Percentiles rank a stretch among this genome's conserved stretches.
These are phyloP conservation scores for Pyrrhosoma nymphula DNA, from an alignment of 2,888 invertebrate genomes.

Conservation along the genomic window DNA sequence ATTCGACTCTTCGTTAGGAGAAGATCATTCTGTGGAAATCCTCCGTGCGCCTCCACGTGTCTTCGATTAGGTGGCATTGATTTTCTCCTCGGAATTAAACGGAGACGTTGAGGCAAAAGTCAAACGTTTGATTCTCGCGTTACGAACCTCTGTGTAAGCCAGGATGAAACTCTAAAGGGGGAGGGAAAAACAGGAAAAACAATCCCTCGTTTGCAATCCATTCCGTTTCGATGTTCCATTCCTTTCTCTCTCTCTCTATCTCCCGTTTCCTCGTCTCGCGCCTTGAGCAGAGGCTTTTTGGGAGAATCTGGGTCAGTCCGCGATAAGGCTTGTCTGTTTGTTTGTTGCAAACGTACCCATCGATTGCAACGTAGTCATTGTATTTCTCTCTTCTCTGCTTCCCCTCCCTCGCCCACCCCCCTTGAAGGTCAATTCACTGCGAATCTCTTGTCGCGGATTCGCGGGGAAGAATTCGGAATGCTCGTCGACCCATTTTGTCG, in stretches of 20 bases:
- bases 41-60: no score
- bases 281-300: background rate
- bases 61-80: no score
- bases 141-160: no score
- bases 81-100: no score
- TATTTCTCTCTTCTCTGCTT: background rate
- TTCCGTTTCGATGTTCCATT: background rate
- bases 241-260: background rate
- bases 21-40: no score
- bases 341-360: background rate
- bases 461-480: background rate
- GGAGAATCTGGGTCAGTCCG: background rate
- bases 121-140: no score
- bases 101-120: no score
- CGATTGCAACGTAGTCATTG: background rate
- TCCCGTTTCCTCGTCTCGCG: background rate
- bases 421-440: background rate
- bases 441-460: background rate
- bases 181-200: background rate
- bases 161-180: no score
- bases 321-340: background rate
- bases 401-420: background rate
- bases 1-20: no score
- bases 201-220: background rate
- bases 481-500: constrained; percentile 7